These are phyloP conservation scores for Antheraea pernyi DNA, from an alignment of 1,140 invertebrate species.

Conservation along the genomic window DNA sequence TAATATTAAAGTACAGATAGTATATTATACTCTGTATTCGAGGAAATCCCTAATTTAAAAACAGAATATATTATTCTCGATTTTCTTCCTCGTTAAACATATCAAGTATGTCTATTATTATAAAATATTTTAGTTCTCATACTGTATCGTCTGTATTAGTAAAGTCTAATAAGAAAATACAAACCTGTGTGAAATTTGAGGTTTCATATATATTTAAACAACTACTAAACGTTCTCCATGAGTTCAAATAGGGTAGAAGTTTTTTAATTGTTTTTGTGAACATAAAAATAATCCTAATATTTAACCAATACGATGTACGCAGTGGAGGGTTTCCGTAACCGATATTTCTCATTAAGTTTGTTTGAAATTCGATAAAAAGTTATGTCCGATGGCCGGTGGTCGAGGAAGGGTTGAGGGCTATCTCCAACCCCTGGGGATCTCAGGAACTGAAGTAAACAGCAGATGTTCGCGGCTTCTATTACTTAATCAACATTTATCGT, in stretches of 20 bases:
- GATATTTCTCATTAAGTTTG: conserved; percentile 74
- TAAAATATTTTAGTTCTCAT: no score
- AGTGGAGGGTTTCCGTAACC: conserved; percentile 69
- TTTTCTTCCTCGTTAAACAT: no score
- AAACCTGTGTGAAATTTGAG: neutral
- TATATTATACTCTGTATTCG: no score
- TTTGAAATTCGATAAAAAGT: conserved; percentile 70
- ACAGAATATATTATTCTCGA: no score
- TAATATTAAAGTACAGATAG: no score
- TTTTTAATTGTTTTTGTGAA: conserved; percentile 6
- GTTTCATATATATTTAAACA: no score
- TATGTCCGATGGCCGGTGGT: conserved; percentile 65
- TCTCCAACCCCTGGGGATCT: conserved; percentile 38
- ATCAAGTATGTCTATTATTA: no score
- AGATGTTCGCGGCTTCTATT: conserved; percentile 68
- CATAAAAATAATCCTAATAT: conserved; percentile 46
- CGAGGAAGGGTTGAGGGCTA: conserved; percentile 59
- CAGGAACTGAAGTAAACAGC: conserved; percentile 60
- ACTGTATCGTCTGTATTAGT: no score
- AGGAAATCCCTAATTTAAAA: no score
- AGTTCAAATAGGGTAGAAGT: conserved; percentile 2
- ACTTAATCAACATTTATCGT: conserved; percentile 70
- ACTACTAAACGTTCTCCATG: no score
- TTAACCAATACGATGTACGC: conserved; percentile 58
- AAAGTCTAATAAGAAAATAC: no score